phyloP scores from a whole-genome alignment of 2,888 invertebrate genomes.

The Octonoba sinensis region DNA sequence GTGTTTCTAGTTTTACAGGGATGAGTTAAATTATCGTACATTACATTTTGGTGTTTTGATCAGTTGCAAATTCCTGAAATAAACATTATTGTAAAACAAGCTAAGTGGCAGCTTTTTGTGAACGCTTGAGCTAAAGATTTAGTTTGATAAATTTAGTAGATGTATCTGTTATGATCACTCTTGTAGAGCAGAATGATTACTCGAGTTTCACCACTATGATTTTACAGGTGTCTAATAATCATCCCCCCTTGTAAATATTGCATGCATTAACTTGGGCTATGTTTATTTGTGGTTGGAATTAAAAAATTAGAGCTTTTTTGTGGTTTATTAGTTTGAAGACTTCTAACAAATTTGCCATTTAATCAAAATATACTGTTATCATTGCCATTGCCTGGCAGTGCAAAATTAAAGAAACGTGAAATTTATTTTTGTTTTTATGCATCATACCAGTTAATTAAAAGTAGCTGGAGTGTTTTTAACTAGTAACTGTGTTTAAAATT shows the following conservation, averaged over 20 bases:
- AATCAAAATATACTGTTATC: constrained; percentile 15
- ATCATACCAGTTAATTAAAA: constrained; percentile 12
- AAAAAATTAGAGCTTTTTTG: constrained; percentile 15
- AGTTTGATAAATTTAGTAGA: no score
- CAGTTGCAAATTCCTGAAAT: no score
- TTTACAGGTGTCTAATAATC: constrained; percentile 1
- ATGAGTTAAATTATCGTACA: no score
- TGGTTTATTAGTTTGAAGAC: constrained; percentile 6
- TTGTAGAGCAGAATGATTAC: no score
- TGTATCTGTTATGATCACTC: no score
- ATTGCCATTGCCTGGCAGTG: constrained; percentile 1
- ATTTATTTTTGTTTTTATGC: background rate
- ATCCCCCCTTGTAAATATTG: constrained; percentile 14
- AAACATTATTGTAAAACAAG: no score
- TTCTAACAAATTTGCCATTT: background rate
- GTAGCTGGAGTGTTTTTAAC: constrained; percentile 18
- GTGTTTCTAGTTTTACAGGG: no score
- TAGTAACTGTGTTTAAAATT: no score
- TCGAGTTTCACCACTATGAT: constrained; percentile 1
- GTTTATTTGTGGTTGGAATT: constrained; percentile 9
- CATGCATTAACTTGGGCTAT: constrained; percentile 13
- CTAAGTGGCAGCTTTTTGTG: no score
- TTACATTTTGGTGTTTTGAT: no score
- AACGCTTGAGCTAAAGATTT: no score
- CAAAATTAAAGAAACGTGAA: constrained; percentile 6